Evolutionary conservation across 2,888 invertebrate genomes (phyloP).

Genomic region (Macrophya annulata): DNA sequence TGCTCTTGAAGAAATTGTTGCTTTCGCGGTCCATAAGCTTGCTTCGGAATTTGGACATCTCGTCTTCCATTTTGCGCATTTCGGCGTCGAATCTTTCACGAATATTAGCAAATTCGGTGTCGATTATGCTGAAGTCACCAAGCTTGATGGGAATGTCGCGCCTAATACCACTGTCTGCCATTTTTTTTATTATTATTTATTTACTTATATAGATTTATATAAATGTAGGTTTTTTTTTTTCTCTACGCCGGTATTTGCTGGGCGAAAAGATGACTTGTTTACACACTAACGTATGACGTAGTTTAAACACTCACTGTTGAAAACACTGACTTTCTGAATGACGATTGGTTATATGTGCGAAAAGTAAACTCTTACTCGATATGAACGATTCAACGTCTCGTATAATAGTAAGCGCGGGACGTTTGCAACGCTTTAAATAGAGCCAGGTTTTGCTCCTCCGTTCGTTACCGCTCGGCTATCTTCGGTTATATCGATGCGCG

Average conservation of each 20-base stretch:
- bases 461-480: conserved; percentile 68
- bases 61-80: conserved; percentile 99
- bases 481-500: conserved; percentile 58
- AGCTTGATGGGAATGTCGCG: conserved; percentile 96
- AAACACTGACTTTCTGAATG: not conserved
- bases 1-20: conserved; percentile 94
- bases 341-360: not conserved
- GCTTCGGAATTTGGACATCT: conserved; percentile 97
- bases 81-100: conserved; percentile 97
- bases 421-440: conserved; percentile 76
- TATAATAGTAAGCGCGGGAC: conserved; percentile 72
- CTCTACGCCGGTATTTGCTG: not conserved
- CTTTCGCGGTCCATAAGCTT: conserved; percentile 96
- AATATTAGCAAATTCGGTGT: conserved; percentile 97
- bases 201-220: not conserved
- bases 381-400: conserved; percentile 60
- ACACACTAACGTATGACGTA: not conserved
- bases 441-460: conserved; percentile 61
- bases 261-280: not conserved
- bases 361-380: not conserved
- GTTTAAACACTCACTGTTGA: not conserved
- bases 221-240: not conserved
- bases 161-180: conserved; percentile 92
- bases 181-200: conserved; percentile 76
- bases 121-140: conserved; percentile 97